Base-by-base conservation (phyloP, 2,797 vertebrate species). In the Urophycis tenuis region DNA sequence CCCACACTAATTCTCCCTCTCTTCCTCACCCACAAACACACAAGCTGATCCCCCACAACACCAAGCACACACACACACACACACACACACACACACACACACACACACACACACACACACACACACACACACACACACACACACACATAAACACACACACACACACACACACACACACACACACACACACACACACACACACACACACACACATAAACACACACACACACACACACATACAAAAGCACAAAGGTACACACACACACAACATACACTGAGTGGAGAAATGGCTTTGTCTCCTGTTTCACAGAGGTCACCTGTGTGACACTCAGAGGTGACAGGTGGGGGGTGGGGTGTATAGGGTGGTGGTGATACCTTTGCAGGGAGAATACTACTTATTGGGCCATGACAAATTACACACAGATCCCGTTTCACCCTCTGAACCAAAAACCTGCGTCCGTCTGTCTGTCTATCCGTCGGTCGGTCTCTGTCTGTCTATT, bases 301-400 rank as follows among this genome's bases (percentile, higher is more conserved):
- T 86, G 85, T 90, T 90, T 88, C 81, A 78, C 80, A 33, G 82
- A 90, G 89, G 90, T 91, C 88, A 91, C 87, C 89, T 90, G 85
- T 87, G 85, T 86, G 88, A 90, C 85, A 81, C 85, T 89, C 75
- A 31, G 84, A 81, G 82, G 84, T 88, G 71, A 72, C 71, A n/a
- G 53, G 53, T 60, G 53, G 7, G 8, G 1, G n/a, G 53, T 5
- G 45, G 17, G 45, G 19, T 0, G 19, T 22, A 53, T n/a, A 53
- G 45, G 45, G 45, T 22, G 17, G 45, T 30, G 64, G 64, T 29
- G 84, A 89, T 87, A 90, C 87, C 88, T 88, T 79, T 86, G 15
- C 14, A 81, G n/a, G 53, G 53, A 25, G 35, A n/a, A 82, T 72
- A 78, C 74, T 82, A 81, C 82, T 87, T 83, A 81, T 76, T 72